A percentile compares a stretch with the other conserved stretches of the same genome.
Evolutionary conservation across 2,888 invertebrate species (phyloP).

Genomic region (Ochlodes sylvanus): DNA sequence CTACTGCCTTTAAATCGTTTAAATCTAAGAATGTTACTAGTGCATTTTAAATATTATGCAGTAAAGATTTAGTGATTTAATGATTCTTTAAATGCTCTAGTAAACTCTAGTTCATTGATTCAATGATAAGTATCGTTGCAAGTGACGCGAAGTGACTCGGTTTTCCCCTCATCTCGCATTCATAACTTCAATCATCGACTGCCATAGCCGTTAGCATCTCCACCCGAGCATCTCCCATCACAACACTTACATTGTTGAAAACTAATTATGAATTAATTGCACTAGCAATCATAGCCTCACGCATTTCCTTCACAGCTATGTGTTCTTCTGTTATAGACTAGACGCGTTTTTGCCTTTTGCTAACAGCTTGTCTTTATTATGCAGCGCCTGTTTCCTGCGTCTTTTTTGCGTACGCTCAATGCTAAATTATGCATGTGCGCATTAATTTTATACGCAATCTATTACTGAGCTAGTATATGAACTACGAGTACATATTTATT

Average conservation of each 20-base stretch:
- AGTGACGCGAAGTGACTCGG: background rate
- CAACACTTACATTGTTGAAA: slow-evolving; percentile 21
- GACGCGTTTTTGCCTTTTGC: slow-evolving; percentile 22
- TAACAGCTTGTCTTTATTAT: background rate
- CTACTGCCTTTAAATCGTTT: too few species aligned
- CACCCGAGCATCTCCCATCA: slow-evolving; percentile 21
- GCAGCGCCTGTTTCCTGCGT: background rate
- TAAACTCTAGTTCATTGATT: too few species aligned
- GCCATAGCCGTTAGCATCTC: slow-evolving; percentile 6
- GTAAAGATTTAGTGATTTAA: too few species aligned
- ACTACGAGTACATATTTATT: too few species aligned
- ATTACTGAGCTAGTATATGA: too few species aligned
- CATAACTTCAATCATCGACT: slow-evolving; percentile 8
- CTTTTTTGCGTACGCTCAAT: background rate
- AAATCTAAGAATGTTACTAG: too few species aligned
- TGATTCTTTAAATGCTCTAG: too few species aligned
- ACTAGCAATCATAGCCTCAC: slow-evolving; percentile 17
- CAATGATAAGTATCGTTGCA: background rate
- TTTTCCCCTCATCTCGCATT: slow-evolving; percentile 14
- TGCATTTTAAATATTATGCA: too few species aligned
- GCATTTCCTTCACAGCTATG: slow-evolving; percentile 7
- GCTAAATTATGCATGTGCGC: background rate
- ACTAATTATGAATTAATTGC: slow-evolving; percentile 14
- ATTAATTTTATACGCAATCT: background rate
- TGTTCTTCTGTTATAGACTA: slow-evolving; percentile 13